Conservation (phyloP, 1,140 invertebrate genomes). For the Reticulitermes speratus region DNA sequence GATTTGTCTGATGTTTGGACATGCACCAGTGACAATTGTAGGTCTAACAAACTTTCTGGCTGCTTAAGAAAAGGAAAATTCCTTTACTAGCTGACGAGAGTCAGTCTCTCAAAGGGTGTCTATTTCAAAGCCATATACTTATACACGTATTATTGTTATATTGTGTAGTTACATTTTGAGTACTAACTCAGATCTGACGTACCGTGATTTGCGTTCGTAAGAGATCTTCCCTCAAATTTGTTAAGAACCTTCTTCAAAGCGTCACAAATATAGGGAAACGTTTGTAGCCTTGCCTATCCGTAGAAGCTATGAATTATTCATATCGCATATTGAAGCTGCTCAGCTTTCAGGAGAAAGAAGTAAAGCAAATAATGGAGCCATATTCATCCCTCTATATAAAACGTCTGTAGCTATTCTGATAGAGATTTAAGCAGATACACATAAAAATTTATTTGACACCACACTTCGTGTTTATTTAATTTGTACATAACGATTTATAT, state of each 20-base stretch:
- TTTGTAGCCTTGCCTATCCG: neutral
- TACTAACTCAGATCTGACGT: neutral
- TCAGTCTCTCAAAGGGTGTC: too few species aligned
- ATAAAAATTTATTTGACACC: too few species aligned
- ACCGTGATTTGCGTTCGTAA: neutral
- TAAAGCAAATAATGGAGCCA: neutral
- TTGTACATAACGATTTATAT: too few species aligned
- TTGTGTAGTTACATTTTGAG: too few species aligned
- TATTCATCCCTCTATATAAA: neutral
- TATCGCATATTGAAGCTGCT: neutral
- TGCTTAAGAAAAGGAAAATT: too few species aligned
- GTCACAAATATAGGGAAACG: neutral
- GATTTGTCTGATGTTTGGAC: too few species aligned
- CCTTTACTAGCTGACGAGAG: too few species aligned
- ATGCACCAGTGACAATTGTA: too few species aligned
- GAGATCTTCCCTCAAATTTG: neutral
- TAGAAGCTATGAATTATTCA: neutral
- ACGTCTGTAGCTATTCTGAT: neutral
- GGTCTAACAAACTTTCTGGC: too few species aligned
- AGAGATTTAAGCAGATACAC: neutral
- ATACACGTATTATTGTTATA: too few species aligned
- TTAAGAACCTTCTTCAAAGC: neutral
- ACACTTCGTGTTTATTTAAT: too few species aligned
- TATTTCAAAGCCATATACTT: too few species aligned
- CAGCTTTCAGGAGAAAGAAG: neutral